Conservation (phyloP, 2,113 vertebrate genomes). For the Orientallactaga bullata region DNA sequence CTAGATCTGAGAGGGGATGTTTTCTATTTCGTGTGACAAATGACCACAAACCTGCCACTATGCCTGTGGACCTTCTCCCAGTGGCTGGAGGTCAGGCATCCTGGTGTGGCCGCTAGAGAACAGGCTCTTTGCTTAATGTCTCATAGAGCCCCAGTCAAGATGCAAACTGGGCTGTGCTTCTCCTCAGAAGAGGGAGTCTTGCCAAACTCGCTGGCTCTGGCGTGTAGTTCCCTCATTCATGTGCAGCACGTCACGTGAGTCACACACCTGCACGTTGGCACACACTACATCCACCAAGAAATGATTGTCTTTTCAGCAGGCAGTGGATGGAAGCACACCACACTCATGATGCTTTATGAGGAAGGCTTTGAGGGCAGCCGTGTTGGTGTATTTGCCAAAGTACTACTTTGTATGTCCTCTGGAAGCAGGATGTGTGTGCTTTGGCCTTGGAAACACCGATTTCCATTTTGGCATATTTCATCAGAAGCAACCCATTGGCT, state of each 20-base stretch:
- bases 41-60: background rate
- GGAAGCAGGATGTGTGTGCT: background rate
- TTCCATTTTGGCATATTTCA: background rate
- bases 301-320: background rate
- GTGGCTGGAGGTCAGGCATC: background rate
- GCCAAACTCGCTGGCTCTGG: background rate
- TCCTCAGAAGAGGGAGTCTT: background rate
- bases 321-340: background rate
- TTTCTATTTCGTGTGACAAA: background rate
- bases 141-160: background rate
- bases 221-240: too few species aligned
- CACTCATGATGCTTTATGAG: background rate
- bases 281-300: background rate
- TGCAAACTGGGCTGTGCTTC: fast-evolving
- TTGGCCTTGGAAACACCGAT: background rate
- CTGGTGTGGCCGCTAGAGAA: background rate
- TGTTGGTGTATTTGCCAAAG: background rate
- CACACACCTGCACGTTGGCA: background rate
- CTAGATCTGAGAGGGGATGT: background rate
- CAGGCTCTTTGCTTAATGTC: too few species aligned
- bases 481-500: background rate
- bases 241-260: background rate
- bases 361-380: background rate
- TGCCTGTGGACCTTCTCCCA: background rate
- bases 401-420: background rate